Evolutionary conservation across 2,797 vertebrate species (phyloP).

Genomic region (Delichon dasypus): DNA sequence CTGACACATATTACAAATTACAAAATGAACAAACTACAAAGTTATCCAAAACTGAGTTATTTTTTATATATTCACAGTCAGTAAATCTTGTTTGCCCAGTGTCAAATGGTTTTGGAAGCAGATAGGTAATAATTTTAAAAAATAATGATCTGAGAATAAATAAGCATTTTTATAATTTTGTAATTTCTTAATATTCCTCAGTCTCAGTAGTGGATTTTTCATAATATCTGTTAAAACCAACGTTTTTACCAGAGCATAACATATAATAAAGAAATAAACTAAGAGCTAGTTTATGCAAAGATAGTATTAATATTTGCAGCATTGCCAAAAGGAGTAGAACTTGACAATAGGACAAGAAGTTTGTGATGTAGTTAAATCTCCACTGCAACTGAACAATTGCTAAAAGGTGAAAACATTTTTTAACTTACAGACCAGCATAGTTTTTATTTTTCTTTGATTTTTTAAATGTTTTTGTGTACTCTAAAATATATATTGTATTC

Average conservation of each 20-base stretch:
- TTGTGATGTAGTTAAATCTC: background rate
- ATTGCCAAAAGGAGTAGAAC: background rate
- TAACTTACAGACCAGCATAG: background rate
- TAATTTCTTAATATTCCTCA: background rate
- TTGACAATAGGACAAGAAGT: background rate
- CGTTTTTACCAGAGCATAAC: background rate
- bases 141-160: background rate
- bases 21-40: background rate
- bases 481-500: background rate
- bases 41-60: background rate
- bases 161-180: background rate
- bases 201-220: background rate
- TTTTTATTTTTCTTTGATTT: background rate
- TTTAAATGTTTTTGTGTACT: background rate
- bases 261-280: background rate
- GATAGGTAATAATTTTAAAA: background rate
- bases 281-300: background rate
- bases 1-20: background rate
- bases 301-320: background rate
- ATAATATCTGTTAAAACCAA: background rate
- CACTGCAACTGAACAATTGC: background rate
- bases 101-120: background rate
- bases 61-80: background rate
- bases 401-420: background rate
- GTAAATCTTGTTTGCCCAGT: background rate